Conservation (phyloP, 2,888 invertebrate genomes). For the Megaustenia siamemsis region DNA sequence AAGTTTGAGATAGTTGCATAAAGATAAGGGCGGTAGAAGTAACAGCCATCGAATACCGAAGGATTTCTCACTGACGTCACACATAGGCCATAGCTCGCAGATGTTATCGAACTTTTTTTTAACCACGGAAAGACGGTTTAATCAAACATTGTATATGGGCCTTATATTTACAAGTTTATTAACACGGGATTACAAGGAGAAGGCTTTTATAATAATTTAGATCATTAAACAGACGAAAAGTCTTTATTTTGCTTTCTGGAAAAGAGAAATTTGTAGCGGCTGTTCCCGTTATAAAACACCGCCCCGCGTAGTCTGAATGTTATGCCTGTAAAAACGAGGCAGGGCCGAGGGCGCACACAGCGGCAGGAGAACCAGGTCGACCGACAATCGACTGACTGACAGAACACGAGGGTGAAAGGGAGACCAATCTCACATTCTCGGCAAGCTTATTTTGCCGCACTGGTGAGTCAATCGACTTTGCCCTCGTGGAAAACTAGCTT, state of each 20-base stretch:
- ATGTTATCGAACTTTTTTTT: constrained; percentile 74
- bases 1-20: background rate
- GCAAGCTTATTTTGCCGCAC: constrained; percentile 56
- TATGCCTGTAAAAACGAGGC: constrained; percentile 38
- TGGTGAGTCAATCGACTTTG: constrained; percentile 60
- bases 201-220: background rate
- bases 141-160: background rate
- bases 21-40: constrained; percentile 63
- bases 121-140: background rate
- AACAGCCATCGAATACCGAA: constrained; percentile 72
- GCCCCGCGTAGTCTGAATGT: constrained; percentile 63
- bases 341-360: constrained; percentile 29
- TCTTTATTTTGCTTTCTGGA: background rate
- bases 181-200: constrained; percentile 54
- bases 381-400: constrained; percentile 59
- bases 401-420: constrained; percentile 58
- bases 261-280: constrained; percentile 60
- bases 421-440: constrained; percentile 57
- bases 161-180: constrained; percentile 1
- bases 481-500: constrained; percentile 42
- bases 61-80: constrained; percentile 77
- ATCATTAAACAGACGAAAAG: background rate
- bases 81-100: constrained; percentile 68
- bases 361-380: constrained; percentile 55
- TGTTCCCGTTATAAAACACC: constrained; percentile 78